phyloP scores from a whole-genome alignment of 2,888 invertebrate species.

The Ethmia dodecea region DNA sequence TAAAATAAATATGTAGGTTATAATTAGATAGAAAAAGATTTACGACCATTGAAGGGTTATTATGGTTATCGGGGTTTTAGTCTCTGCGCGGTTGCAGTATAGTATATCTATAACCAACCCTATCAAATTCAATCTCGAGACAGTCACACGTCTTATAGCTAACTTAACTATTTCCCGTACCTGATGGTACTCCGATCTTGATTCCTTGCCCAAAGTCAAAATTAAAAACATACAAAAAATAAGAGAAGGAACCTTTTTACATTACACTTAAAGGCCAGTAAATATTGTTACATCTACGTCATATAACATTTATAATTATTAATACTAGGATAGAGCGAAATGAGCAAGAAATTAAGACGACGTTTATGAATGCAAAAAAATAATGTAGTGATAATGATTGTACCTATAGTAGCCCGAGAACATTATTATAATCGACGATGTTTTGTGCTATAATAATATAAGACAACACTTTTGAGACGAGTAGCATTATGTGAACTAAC shows the following conservation, averaged over 20 bases:
- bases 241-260: conserved; percentile 50
- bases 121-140: conserved; percentile 44
- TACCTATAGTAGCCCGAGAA: conserved; percentile 34
- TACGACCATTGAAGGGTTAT: conserved; percentile 28
- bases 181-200: conserved; percentile 46
- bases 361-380: conserved; percentile 28
- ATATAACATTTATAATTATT: conserved; percentile 54
- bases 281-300: conserved; percentile 69
- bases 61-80: conserved; percentile 50
- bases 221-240: conserved; percentile 39
- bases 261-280: conserved; percentile 63
- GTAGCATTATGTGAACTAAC: conserved; percentile 36
- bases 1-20: neutral
- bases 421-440: conserved; percentile 14
- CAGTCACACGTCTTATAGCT: conserved; percentile 62
- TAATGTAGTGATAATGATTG: conserved; percentile 23
- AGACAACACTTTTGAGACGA: conserved; percentile 25
- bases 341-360: conserved; percentile 57
- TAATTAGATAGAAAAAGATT: conserved; percentile 19
- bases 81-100: conserved; percentile 16
- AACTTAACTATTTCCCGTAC: conserved; percentile 56
- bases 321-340: conserved; percentile 58
- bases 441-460: conserved; percentile 17
- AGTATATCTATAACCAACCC: conserved; percentile 30
- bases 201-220: conserved; percentile 33